Conservation (phyloP, 1,140 invertebrate genomes). For the Drosophila quadrilineata region DNA sequence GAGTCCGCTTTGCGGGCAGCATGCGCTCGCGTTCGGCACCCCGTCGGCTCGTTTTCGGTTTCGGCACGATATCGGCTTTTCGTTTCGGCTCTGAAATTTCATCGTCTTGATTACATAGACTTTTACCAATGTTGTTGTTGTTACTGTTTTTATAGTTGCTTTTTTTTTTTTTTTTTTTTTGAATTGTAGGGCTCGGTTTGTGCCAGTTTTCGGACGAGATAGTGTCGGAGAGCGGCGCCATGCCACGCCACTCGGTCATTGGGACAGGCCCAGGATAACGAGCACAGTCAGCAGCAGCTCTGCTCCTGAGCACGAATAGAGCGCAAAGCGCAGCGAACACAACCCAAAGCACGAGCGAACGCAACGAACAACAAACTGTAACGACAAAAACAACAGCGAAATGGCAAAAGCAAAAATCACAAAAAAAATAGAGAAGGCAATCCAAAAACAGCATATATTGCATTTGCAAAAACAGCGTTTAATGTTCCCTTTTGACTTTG, state of each 20-base stretch:
- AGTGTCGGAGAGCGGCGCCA: slow-evolving; percentile 6
- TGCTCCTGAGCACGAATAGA: background rate
- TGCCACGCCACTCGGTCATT: slow-evolving; percentile 56
- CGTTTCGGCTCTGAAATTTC: too few species aligned
- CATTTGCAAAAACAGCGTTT: slow-evolving; percentile 10
- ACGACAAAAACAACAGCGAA: background rate
- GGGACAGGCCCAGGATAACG: slow-evolving; percentile 62
- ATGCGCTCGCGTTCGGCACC: background rate
- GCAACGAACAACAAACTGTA: background rate
- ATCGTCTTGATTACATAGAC: too few species aligned
- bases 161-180: too few species aligned
- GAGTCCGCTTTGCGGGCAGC: background rate
- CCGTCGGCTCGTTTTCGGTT: too few species aligned
- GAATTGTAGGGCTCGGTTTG: slow-evolving; percentile 31
- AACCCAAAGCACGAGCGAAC: background rate
- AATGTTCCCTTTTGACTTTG: background rate
- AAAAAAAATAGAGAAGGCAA: slow-evolving; percentile 1
- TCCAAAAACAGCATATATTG: slow-evolving; percentile 15
- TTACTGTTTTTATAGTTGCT: too few species aligned
- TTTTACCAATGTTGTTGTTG: too few species aligned
- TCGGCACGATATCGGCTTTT: too few species aligned
- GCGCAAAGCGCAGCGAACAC: background rate
- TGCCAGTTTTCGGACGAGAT: slow-evolving; percentile 39
- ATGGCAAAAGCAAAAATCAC: background rate
- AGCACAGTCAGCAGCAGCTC: background rate